phyloP scores from a whole-genome alignment of 2,888 invertebrate species.

The Tanypteryx hageni region DNA sequence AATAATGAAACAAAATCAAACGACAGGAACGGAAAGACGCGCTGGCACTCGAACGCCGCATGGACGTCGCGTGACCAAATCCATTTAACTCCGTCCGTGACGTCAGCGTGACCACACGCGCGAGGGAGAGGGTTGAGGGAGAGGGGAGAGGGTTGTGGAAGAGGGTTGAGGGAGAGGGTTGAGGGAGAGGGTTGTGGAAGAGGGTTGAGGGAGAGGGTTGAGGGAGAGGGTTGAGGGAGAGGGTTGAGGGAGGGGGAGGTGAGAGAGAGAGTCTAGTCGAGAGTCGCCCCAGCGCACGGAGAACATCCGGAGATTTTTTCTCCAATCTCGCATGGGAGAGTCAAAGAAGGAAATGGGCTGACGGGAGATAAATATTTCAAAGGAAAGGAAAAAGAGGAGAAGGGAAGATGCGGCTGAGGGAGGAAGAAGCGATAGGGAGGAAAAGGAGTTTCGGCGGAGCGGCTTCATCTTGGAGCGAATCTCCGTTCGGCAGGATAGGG shows the following conservation, averaged over 20 bases:
- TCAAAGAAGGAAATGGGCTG: neutral
- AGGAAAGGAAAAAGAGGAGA: neutral
- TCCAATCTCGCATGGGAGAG: neutral
- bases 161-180: no score
- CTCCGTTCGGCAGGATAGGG: neutral
- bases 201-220: no score
- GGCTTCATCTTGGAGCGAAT: neutral
- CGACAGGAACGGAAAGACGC: neutral
- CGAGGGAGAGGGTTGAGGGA: neutral
- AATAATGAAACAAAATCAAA: neutral
- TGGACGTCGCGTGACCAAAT: constrained; percentile 9
- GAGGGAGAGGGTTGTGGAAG: no score
- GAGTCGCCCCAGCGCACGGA: neutral
- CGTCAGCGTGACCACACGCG: neutral
- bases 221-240: no score
- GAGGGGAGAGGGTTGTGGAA: no score
- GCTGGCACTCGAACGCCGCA: neutral
- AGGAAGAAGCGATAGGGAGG: no score
- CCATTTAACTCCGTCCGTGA: neutral
- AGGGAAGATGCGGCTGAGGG: no score
- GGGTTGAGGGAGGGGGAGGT: no score
- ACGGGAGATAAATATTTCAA: neutral
- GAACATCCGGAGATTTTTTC: neutral
- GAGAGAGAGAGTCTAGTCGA: no score
- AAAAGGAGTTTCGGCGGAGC: neutral